phyloP scores from a whole-genome alignment of 1,140 invertebrate genomes.

The Anastrepha obliqua region DNA sequence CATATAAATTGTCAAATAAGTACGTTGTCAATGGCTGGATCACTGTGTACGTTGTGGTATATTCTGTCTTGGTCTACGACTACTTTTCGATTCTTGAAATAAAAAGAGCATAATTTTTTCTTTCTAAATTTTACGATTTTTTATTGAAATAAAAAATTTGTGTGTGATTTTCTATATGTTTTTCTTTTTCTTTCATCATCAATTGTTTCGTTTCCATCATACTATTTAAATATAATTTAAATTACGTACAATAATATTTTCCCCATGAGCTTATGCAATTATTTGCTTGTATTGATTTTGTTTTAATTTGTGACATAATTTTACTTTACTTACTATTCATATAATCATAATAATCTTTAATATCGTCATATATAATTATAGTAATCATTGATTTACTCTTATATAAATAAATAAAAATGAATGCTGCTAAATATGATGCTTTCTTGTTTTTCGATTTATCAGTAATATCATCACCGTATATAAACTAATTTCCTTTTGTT shows the following conservation, averaged over 20 bases:
- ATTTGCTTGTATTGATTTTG: conserved; percentile 38
- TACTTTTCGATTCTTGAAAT: not conserved
- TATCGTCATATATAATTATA: conserved; percentile 44
- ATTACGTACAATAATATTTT: conserved; percentile 56
- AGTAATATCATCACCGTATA: conserved; percentile 12
- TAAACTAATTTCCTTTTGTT: conserved; percentile 31
- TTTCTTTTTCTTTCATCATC: conserved; percentile 55
- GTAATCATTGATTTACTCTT: conserved; percentile 57
- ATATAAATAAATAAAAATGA: conserved; percentile 28
- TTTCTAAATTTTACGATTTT: conserved; percentile 58
- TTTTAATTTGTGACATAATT: conserved; percentile 52
- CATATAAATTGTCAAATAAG: too few species aligned
- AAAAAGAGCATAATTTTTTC: conserved; percentile 12
- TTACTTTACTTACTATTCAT: conserved; percentile 30
- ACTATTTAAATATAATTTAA: conserved; percentile 56
- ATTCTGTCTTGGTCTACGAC: too few species aligned
- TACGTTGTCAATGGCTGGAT: too few species aligned
- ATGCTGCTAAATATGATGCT: not conserved
- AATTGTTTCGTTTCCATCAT: conserved; percentile 54
- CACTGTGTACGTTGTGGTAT: too few species aligned
- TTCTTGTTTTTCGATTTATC: not conserved
- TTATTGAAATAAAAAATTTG: conserved; percentile 60
- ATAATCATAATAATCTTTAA: conserved; percentile 23
- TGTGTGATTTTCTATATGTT: conserved; percentile 55
- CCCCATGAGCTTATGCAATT: not conserved